Evolutionary conservation across 1,140 invertebrate species (phyloP).

Genomic region (Daktulosphaira vitifoliae): DNA sequence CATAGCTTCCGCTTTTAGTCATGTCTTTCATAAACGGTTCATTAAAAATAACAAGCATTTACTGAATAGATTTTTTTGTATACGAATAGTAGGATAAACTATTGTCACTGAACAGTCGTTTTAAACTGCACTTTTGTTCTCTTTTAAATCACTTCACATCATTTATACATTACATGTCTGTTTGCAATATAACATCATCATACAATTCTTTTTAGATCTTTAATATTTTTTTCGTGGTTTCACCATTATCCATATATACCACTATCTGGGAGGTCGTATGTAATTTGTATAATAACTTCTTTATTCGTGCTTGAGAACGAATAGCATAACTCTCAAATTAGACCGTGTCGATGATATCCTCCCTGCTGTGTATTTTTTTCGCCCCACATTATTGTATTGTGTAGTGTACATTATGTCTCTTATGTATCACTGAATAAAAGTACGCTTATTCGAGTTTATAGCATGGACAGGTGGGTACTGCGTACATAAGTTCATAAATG

Average conservation of each 20-base stretch:
- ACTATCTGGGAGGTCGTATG: constrained; percentile 10
- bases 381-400: neutral
- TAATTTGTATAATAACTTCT: constrained; percentile 30
- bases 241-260: constrained; percentile 20
- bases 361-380: constrained; percentile 15
- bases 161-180: neutral
- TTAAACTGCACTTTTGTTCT: neutral
- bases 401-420: neutral
- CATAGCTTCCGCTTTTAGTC: too few relatives aligned
- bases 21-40: neutral
- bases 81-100: too few relatives aligned
- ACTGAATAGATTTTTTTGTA: too few relatives aligned
- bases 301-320: constrained; percentile 15
- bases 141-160: neutral
- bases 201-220: constrained; percentile 8
- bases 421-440: too few relatives aligned
- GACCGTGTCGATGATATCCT: constrained; percentile 29
- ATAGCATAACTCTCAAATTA: constrained; percentile 25
- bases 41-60: too few relatives aligned
- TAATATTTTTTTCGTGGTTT: neutral
- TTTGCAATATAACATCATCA: neutral
- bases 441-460: too few relatives aligned
- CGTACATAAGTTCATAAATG: too few relatives aligned
- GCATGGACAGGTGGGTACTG: constrained; percentile 1
- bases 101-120: constrained; percentile 15